Conservation (phyloP, 2,888 invertebrate genomes). For the Onchidella celtica region DNA sequence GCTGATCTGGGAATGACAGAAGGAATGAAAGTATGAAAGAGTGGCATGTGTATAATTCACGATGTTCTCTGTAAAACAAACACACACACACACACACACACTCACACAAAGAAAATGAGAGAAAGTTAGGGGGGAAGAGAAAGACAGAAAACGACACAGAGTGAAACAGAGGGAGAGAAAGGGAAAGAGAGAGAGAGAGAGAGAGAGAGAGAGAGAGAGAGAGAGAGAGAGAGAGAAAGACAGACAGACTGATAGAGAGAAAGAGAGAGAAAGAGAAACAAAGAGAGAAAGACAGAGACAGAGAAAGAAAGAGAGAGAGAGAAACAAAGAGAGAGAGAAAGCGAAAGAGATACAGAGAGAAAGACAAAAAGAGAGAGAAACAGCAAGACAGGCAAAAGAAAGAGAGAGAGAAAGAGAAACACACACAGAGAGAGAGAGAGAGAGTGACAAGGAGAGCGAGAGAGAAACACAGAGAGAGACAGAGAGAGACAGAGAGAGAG, state of each 20-base stretch:
- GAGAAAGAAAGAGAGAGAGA: background rate
- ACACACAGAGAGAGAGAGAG: constrained; percentile 75
- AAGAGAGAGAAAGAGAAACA: no score
- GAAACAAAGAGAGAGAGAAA: no score
- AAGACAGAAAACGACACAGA: background rate
- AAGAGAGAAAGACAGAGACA: background rate
- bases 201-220: constrained; percentile 70
- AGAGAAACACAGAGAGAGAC: no score
- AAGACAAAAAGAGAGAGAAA: background rate
- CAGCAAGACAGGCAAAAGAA: background rate
- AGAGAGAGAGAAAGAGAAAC: no score
- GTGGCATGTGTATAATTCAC: no score
- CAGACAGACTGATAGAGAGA: no score
- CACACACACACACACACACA: constrained; percentile 5
- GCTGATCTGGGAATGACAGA: background rate
- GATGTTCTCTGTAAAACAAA: background rate
- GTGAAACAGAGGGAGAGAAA: no score
- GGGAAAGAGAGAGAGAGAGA: background rate
- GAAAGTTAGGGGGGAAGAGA: background rate
- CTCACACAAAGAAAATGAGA: constrained; percentile 13
- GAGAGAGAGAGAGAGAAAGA: background rate
- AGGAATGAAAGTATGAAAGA: background rate
- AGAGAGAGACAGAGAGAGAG: no score
- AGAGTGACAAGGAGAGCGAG: background rate
- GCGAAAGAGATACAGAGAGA: no score